Evolutionary conservation across 2,113 vertebrate species (phyloP), one percentile per base, ranked within the genome.

Genomic region (Centropus unirufus): DNA sequence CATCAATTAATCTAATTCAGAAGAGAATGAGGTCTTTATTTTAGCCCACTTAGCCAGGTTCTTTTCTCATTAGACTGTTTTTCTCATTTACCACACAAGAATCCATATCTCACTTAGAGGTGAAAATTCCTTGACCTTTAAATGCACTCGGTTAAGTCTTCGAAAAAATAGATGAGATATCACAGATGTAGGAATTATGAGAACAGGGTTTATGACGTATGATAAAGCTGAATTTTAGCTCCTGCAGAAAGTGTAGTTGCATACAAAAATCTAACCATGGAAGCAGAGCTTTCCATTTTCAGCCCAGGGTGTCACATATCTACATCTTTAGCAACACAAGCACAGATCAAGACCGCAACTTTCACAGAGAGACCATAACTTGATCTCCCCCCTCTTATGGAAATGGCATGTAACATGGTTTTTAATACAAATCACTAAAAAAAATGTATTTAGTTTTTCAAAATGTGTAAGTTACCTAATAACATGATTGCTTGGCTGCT

Each of bases 1-100:
- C 91, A 86, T 78, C 80, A 93, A 89, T 95, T 93, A 80, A 95
- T 96, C 80, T 73, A 77, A 89, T 93, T 96, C 83, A 8, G 23
- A 78, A 81, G 36, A 90, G 58, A 95, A 87, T 29, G 34, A 32
- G 24, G 58, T 26, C 94, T 93, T 82, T 69, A 75, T 84, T 95
- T 92, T 59, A 87, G 36, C 30, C 84, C 69, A 27, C 62, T 93
- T 82, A 62, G 18, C 8, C 46, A 22, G 20, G 0, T 5, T 46
- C 83, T 69, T 66, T 85, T 46, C 79, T 90, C 42, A 40, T 59
- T 58, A 78, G 39, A 52, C 39, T 95, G 78, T 63, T 96, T 92
- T 93, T 93, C 55, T 63, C 83, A 91, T 93, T 92, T 64, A 52
- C 51, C 34, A 68, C 27, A 16, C 17, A 63, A 18, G 61, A 90